These are phyloP conservation scores for Xerus inauris DNA, from an alignment of 2,113 vertebrate genomes.

Conservation along the genomic window DNA sequence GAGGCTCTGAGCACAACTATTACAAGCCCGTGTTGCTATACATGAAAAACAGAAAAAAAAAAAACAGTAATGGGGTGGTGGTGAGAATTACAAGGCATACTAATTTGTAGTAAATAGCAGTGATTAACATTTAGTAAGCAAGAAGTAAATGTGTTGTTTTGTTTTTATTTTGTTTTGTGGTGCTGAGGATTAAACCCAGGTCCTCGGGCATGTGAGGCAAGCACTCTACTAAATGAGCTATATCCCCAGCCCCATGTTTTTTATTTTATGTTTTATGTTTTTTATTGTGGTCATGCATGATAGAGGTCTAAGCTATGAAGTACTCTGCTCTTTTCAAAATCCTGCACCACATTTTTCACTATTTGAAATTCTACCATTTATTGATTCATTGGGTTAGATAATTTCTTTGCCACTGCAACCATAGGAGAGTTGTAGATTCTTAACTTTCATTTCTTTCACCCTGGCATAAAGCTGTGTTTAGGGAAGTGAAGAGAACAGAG, in stretches of 20 bases:
- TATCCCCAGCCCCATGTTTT: no score
- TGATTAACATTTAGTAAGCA: background rate
- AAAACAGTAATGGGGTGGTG: background rate
- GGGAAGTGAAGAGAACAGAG: background rate
- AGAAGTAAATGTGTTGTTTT: background rate
- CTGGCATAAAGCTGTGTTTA: background rate
- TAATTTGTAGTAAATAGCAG: background rate
- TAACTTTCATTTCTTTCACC: background rate
- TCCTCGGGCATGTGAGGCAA: no score
- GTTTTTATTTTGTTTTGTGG: no score
- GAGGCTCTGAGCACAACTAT: background rate
- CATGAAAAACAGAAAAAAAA: background rate
- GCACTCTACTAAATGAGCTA: no score
- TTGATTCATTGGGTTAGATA: background rate
- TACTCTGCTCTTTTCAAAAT: background rate
- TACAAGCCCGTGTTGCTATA: background rate
- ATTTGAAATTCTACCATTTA: constrained; percentile 12
- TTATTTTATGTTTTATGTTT: background rate
- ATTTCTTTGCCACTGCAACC: background rate
- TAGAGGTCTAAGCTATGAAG: background rate
- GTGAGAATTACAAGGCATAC: background rate
- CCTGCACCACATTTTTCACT: background rate
- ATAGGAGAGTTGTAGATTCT: background rate
- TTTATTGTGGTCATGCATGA: background rate
- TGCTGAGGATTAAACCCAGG: no score